Base-by-base conservation (phyloP, 2,113 vertebrate species). In the Campylorhamphus procurvoides region DNA sequence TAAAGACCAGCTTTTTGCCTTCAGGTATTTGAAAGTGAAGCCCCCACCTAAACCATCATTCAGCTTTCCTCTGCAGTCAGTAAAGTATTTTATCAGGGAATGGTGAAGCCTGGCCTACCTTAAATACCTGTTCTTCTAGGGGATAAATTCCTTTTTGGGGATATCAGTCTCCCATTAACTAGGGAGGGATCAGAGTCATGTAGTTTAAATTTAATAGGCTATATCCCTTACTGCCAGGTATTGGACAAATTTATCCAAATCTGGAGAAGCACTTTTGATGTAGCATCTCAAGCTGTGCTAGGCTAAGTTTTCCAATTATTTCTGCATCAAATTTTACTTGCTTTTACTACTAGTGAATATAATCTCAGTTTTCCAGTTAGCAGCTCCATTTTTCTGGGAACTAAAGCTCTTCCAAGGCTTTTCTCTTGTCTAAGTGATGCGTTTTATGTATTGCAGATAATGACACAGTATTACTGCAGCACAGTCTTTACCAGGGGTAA, bases 281-380 rank as follows among this genome's bases (percentile, higher is more conserved):
- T 37, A 49, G 13, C 5, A 7, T 62, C 42, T 91, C 29, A 31
- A 9, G 14, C 37, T 79, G 19, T 58, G 28, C n/a, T 85, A 69
- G 63, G 40, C 28, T 82, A 64, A 25, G 23, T 76, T 87, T 80
- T 63, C 53, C 62, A 46, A 19, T 1, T 2, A n/a, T 69, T 90
- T 82, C 33, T 91, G 2, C 64, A 77, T 87, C 0, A 1, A 15
- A 31, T 91, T 3, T 83, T 76, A 59, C 14, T 93, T 94, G 11
- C n/a, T 72, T 82, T 46, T 89, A 40, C 28, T 3, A 1, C 22
- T 78, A 40, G 40, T 79, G 62, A 81, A 23, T 86, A 77, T 71
- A 79, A 85, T 88, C 75, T 93, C 59, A 63, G 50, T 90, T 92
- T 92, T 93, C 56, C 64, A 63, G 24, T 50, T 55, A 86, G 67